Conservation (phyloP, 2,113 vertebrate genomes). For the Eptesicus fuscus region DNA sequence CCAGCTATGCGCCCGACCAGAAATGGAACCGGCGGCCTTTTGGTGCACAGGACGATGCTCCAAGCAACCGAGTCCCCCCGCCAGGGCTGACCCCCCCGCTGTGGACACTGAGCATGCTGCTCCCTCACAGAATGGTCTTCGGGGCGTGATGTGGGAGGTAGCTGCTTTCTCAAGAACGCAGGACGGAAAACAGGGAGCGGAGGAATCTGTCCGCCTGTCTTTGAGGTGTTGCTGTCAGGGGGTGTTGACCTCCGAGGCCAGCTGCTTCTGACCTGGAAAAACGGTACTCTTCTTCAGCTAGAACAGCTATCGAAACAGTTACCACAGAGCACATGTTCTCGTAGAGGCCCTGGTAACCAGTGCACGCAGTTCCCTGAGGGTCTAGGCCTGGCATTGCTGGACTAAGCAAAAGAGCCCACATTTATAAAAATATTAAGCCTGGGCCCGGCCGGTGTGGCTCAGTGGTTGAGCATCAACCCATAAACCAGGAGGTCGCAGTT, state of each 20-base stretch:
- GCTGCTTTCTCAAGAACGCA: constrained; percentile 1
- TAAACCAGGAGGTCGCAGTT: too few species aligned
- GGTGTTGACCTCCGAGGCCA: neutral
- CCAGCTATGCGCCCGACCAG: neutral
- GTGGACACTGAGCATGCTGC: too few species aligned
- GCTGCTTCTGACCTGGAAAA: neutral
- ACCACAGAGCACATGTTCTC: neutral
- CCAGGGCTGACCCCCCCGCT: neutral
- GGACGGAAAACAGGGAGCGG: neutral
- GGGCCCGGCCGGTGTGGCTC: too few species aligned
- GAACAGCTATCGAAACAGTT: neutral
- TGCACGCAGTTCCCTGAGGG: neutral
- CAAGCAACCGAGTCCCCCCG: neutral
- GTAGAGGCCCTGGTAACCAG: neutral
- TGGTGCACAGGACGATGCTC: neutral
- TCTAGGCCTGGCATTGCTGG: neutral
- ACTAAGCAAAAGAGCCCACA: neutral
- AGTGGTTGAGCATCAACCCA: too few species aligned
- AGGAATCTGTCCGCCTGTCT: neutral
- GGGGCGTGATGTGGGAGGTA: neutral
- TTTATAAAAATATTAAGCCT: neutral
- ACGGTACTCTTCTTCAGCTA: neutral
- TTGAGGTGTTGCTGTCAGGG: neutral
- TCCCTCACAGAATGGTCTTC: neutral
- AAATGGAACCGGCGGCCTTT: neutral